phyloP scores from a whole-genome alignment of 2,113 vertebrate genomes.

The Zapornia atra region DNA sequence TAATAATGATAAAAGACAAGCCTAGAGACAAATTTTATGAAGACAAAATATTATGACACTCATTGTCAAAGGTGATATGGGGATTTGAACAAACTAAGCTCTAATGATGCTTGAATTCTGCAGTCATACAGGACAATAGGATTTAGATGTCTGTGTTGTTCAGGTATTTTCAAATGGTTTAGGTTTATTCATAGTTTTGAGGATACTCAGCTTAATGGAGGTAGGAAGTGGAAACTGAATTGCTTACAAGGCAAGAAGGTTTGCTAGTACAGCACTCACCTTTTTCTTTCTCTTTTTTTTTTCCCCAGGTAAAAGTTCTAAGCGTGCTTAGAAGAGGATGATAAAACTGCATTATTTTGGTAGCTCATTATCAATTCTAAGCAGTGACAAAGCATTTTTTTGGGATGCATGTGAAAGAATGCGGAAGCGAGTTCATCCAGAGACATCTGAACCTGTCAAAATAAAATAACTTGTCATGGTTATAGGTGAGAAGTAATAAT shows the following conservation, averaged over 20 bases:
- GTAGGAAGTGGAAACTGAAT: neutral
- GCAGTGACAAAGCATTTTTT: neutral
- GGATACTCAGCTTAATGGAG: neutral
- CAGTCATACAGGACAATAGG: neutral
- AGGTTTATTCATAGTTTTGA: neutral
- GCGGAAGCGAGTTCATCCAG: neutral
- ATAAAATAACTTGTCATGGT: neutral
- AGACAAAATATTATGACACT: neutral
- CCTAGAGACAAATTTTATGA: neutral
- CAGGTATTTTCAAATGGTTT: neutral
- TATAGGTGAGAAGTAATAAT: neutral
- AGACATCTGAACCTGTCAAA: neutral
- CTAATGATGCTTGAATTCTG: neutral
- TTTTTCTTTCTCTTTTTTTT: neutral
- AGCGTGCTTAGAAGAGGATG: too few species aligned
- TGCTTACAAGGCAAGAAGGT: neutral
- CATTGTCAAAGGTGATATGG: neutral
- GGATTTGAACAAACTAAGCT: neutral
- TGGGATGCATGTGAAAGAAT: fast-evolving
- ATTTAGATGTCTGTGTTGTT: neutral
- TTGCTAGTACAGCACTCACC: neutral
- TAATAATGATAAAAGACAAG: neutral
- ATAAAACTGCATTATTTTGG: neutral
- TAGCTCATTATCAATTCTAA: neutral
- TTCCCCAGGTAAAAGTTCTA: neutral